These are phyloP conservation scores for Chascanopsetta lugubris DNA, from an alignment of 2,113 vertebrate genomes.

Conservation along the genomic window DNA sequence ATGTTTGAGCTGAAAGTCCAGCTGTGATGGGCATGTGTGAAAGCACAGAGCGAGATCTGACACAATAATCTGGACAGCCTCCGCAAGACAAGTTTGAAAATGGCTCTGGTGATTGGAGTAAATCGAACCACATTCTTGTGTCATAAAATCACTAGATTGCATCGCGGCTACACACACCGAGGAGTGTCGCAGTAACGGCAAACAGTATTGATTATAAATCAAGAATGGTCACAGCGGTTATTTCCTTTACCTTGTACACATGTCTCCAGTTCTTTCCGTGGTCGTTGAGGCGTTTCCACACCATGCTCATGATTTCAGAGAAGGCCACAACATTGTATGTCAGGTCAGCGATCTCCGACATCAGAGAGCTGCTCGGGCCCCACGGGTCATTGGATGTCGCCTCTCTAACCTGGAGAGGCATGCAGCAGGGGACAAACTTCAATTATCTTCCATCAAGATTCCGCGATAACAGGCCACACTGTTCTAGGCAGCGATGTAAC, in stretches of 20 bases:
- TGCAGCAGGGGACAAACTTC: slow-evolving; percentile 8
- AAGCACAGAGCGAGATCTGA: too few relatives aligned
- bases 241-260: slow-evolving; percentile 86
- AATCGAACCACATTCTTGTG: neutral
- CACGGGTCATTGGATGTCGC: slow-evolving; percentile 92
- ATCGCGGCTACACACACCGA: neutral
- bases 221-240: neutral
- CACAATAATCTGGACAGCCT: too few relatives aligned
- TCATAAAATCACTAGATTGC: neutral
- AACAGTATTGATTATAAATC: neutral
- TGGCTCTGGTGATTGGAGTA: neutral
- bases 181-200: neutral
- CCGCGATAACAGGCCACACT: neutral
- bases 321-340: slow-evolving; percentile 94
- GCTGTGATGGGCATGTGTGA: too few relatives aligned
- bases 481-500: slow-evolving; percentile 25
- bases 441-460: neutral
- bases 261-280: slow-evolving; percentile 95
- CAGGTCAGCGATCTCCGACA: slow-evolving; percentile 92
- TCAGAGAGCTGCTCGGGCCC: slow-evolving; percentile 92
- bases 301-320: slow-evolving; percentile 95
- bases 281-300: slow-evolving; percentile 92
- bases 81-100: too few relatives aligned
- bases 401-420: slow-evolving; percentile 84
- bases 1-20: too few relatives aligned